Percentiles rank a stretch among this genome's conserved stretches.
Evolutionary conservation across 2,888 invertebrate genomes (phyloP).

Genomic region (Acrobasis suavella): DNA sequence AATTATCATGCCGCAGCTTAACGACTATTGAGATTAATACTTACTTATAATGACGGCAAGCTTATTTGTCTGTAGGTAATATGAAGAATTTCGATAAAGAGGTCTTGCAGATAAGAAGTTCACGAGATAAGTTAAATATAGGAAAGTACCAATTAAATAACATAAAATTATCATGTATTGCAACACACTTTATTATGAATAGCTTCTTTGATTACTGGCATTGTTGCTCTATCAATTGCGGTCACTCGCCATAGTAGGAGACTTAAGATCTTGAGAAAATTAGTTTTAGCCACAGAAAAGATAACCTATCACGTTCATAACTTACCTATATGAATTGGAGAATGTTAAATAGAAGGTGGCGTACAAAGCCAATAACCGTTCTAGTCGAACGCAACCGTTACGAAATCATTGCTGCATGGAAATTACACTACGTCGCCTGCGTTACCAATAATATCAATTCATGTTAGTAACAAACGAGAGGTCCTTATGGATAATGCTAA

Average conservation of each 20-base stretch:
- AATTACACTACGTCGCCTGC: slow-evolving; percentile 57
- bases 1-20: slow-evolving; percentile 53
- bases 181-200: slow-evolving; percentile 22
- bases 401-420: slow-evolving; percentile 79
- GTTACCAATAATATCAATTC: slow-evolving; percentile 30
- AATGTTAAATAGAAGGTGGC: slow-evolving; percentile 63
- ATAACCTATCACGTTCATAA: slow-evolving; percentile 15
- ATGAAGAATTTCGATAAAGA: slow-evolving; percentile 66
- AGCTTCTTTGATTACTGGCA: slow-evolving; percentile 6
- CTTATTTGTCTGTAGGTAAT: slow-evolving; percentile 57
- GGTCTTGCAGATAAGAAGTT: slow-evolving; percentile 74
- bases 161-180: slow-evolving; percentile 31
- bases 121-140: slow-evolving; percentile 74
- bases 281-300: neutral
- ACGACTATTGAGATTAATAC: slow-evolving; percentile 53
- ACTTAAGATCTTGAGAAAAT: neutral
- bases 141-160: slow-evolving; percentile 61
- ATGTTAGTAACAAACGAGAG: neutral
- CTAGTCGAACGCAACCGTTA: slow-evolving; percentile 80
- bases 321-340: slow-evolving; percentile 38
- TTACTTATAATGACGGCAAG: slow-evolving; percentile 46
- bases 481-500: neutral
- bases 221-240: slow-evolving; percentile 1
- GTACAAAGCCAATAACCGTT: slow-evolving; percentile 76
- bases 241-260: neutral